phyloP scores from a whole-genome alignment of 2,113 vertebrate species.

The Atlantisia rogersi region DNA sequence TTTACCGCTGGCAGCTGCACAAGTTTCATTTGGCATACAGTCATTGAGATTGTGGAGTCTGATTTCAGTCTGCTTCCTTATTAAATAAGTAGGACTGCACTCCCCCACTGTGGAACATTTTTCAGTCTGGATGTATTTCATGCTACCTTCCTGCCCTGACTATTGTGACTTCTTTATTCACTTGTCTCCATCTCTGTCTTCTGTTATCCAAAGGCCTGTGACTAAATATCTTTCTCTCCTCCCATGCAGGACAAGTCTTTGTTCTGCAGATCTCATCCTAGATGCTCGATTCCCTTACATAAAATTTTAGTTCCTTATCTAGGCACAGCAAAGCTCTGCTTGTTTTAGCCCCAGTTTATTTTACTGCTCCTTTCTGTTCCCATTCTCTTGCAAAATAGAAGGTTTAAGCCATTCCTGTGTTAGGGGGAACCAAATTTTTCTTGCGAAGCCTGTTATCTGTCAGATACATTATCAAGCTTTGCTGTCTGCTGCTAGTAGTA shows the following conservation, averaged over 20 bases:
- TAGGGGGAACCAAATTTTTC: not conserved
- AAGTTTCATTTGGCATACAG: not conserved
- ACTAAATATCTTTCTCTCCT: not conserved
- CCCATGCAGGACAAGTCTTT: not conserved
- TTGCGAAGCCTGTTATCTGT: not conserved
- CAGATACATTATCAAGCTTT: not conserved
- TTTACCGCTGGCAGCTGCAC: not conserved
- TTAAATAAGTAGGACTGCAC: not conserved
- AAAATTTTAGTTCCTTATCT: not conserved
- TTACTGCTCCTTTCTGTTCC: not conserved
- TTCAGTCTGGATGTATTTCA: conserved; percentile 9
- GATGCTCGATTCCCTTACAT: not conserved
- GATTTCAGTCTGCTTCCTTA: conserved; percentile 42
- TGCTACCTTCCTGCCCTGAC: not conserved
- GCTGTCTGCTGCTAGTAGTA: not conserved
- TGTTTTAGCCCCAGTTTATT: not conserved
- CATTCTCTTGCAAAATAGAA: not conserved
- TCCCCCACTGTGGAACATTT: not conserved
- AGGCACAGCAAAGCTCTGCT: not conserved
- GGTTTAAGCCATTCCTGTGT: not conserved
- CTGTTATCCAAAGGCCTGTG: not conserved
- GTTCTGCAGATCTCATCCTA: not conserved
- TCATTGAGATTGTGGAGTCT: not conserved
- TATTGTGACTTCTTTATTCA: not conserved
- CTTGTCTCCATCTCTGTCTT: not conserved